Percentiles rank a stretch among this genome's conserved stretches.
Evolutionary conservation across 2,113 vertebrate genomes (phyloP).

Genomic region (Nettapus auritus): DNA sequence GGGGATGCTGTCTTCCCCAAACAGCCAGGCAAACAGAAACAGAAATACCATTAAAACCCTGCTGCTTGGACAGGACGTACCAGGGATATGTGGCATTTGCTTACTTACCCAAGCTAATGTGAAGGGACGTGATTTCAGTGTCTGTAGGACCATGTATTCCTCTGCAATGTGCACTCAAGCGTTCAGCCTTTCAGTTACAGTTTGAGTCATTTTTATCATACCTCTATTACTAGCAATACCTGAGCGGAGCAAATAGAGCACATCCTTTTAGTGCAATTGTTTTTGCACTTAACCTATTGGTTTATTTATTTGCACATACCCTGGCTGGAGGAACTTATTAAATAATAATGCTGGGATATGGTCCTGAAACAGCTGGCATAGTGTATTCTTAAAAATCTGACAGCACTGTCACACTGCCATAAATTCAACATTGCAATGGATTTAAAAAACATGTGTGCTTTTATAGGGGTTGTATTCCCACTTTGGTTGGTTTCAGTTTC

Average conservation of each 20-base stretch:
- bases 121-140: background rate
- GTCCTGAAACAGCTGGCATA: background rate
- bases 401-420: background rate
- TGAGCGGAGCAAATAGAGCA: slow-evolving; percentile 10
- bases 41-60: background rate
- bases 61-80: background rate
- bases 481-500: background rate
- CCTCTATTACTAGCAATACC: background rate
- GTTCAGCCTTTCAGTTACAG: background rate
- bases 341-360: background rate
- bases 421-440: background rate
- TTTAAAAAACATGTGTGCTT: background rate
- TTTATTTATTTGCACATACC: slow-evolving; percentile 13
- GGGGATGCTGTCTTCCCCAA: background rate
- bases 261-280: background rate
- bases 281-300: background rate
- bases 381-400: background rate
- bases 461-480: background rate
- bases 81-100: background rate
- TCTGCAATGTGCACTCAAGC: background rate
- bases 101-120: background rate
- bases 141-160: background rate
- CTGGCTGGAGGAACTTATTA: background rate
- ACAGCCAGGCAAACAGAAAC: background rate
- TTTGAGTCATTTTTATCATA: background rate